phyloP scores from a whole-genome alignment of 2,888 invertebrate genomes.

The Ophraella communa region DNA sequence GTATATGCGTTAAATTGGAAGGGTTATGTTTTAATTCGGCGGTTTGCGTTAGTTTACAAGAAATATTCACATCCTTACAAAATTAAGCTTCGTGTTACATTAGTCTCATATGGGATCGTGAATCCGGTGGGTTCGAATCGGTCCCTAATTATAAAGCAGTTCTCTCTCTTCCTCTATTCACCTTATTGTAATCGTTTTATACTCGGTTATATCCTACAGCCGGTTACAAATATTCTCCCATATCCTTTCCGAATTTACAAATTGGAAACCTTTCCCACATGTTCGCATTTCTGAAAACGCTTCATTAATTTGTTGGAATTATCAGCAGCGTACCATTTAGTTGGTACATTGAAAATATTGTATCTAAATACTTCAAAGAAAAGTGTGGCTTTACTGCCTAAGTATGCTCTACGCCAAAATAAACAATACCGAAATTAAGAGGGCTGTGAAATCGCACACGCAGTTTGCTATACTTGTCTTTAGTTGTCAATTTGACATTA shows the following conservation, averaged over 20 bases:
- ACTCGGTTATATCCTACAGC: background rate
- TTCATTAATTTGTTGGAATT: background rate
- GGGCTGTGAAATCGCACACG: no score
- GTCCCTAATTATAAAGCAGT: slow-evolving; percentile 1
- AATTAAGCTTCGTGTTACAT: background rate
- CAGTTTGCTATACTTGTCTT: no score
- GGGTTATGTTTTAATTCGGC: background rate
- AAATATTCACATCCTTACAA: background rate
- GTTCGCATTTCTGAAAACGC: background rate
- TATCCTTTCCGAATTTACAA: background rate
- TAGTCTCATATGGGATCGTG: background rate
- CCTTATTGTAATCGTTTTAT: slow-evolving; percentile 2
- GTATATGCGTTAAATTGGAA: background rate
- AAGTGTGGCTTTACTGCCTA: no score
- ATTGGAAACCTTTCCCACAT: background rate
- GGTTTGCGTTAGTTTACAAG: background rate
- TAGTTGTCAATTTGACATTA: no score
- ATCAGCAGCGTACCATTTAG: no score
- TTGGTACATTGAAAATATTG: no score
- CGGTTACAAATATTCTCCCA: slow-evolving; percentile 2
- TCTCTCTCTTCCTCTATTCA: background rate
- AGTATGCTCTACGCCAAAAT: no score
- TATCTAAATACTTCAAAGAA: no score
- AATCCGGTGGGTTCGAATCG: background rate
- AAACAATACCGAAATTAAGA: no score